Evolutionary conservation across 1,140 invertebrate species (phyloP).

Genomic region (Drosophila arawakana): DNA sequence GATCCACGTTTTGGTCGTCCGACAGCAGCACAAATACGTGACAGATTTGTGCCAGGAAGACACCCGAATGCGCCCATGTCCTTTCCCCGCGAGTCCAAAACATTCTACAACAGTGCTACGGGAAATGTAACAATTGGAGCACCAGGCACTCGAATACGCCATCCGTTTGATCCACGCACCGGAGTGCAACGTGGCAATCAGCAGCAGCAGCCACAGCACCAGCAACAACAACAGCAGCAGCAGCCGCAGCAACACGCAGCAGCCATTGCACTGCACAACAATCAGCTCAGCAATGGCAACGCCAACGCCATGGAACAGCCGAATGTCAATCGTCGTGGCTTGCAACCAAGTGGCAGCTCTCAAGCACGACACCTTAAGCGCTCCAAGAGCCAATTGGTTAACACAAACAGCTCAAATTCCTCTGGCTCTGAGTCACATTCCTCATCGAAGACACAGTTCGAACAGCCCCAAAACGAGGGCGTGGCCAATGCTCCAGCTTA

Average conservation of each 20-base stretch:
- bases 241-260: no score
- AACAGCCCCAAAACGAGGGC: conserved; percentile 2
- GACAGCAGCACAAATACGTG: conserved; percentile 22
- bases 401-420: conserved; percentile 48
- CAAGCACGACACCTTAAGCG: conserved; percentile 25
- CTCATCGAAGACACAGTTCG: conserved; percentile 57
- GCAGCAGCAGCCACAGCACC: background rate
- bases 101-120: conserved; percentile 55
- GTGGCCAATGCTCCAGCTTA: background rate
- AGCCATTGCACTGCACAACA: conserved; percentile 6
- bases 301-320: conserved; percentile 10
- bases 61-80: conserved; percentile 21
- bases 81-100: conserved; percentile 58
- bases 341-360: conserved; percentile 9
- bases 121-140: conserved; percentile 15
- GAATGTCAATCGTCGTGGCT: conserved; percentile 20
- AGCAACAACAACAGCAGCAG: no score
- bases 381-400: conserved; percentile 30
- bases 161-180: conserved; percentile 26
- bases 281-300: background rate
- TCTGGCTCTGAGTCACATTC: conserved; percentile 58
- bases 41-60: conserved; percentile 35
- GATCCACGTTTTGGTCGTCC: conserved; percentile 24
- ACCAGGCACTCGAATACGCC: conserved; percentile 30
- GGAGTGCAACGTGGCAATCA: conserved; percentile 7